Base-by-base conservation (phyloP, 2,888 invertebrate genomes). In the Orchesellides sinensis region DNA sequence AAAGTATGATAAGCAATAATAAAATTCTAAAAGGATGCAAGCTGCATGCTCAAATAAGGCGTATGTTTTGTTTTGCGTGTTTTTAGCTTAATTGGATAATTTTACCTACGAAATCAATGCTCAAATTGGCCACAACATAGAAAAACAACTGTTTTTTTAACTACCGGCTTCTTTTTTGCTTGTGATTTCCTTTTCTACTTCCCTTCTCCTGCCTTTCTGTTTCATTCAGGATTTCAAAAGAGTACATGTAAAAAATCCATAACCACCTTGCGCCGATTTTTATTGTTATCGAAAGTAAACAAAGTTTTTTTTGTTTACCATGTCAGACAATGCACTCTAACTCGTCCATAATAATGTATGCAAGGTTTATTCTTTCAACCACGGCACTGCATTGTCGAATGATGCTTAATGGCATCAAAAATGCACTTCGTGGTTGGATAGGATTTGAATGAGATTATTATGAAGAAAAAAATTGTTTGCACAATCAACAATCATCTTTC, bases 401-500 rank as follows among this genome's bases (percentile, higher is more conserved):
- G 29, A 17, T 68, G 19, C 10, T 49, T 49, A 45, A 45, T 70
- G 14, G 23, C 49, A 29, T n/a, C 40, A 35, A 14, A 29, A 52
- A 29, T 52, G 69, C 65, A 23, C 23, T 70, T 40, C 56, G 32
- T 70, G 54, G 54, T 25, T 12, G 6, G 10, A 54, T 23, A 17
- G 17, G 8, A 49, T 17, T 19, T 25, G 54, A 54, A 54, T 49
- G 54, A 25, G 49, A 49, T 49, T n/a, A 49, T 49, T 17, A 54
- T 25, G 54, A 54, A 21, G 25, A 54, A 25, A 54, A 54, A 6
- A 54, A 32, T 19, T 66, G 66, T 66, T 45, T 66, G 66, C 66
- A 47, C 40, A 65, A 65, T 65, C 65, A 10, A 65, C 40, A 45
- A 66, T n/a, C 40, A 66, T 66, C 66, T n/a, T 23, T 10, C 5